Evolutionary conservation across 2,113 vertebrate species (phyloP).

Genomic region (Rhegmatorhina hoffmannsi): DNA sequence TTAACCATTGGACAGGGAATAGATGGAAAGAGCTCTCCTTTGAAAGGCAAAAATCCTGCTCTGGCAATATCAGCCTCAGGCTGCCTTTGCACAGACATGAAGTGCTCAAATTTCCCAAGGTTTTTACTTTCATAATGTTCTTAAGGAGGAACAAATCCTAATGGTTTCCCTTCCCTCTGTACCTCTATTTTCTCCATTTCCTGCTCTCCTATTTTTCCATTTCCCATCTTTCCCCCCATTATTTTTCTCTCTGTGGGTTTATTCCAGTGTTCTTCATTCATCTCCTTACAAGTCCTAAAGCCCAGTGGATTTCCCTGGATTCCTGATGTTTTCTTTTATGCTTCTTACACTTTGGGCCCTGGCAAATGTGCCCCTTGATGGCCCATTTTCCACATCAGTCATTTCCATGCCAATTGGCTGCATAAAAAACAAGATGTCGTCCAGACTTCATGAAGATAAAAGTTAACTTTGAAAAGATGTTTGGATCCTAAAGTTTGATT

Average conservation of each 20-base stretch:
- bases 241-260: not conserved
- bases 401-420: conserved; percentile 26
- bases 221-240: not conserved
- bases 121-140: not conserved
- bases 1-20: not conserved
- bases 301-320: not conserved
- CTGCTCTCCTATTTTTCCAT: not conserved
- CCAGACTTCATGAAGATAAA: conserved; percentile 23
- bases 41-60: not conserved
- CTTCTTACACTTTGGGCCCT: not conserved
- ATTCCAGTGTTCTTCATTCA: not conserved
- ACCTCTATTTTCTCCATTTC: not conserved
- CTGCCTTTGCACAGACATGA: not conserved
- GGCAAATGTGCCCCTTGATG: not conserved
- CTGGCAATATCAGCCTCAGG: not conserved
- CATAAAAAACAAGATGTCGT: not conserved
- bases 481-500: conserved; percentile 49
- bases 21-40: not conserved
- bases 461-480: not conserved
- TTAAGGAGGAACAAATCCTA: not conserved
- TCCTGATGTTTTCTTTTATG: not conserved
- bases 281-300: not conserved
- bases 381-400: conserved; percentile 28
- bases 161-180: not conserved
- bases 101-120: not conserved